Evolutionary conservation across 1,140 invertebrate species (phyloP), one percentile per base, ranked within the genome.

Genomic region (Caligus rogercresseyi): DNA sequence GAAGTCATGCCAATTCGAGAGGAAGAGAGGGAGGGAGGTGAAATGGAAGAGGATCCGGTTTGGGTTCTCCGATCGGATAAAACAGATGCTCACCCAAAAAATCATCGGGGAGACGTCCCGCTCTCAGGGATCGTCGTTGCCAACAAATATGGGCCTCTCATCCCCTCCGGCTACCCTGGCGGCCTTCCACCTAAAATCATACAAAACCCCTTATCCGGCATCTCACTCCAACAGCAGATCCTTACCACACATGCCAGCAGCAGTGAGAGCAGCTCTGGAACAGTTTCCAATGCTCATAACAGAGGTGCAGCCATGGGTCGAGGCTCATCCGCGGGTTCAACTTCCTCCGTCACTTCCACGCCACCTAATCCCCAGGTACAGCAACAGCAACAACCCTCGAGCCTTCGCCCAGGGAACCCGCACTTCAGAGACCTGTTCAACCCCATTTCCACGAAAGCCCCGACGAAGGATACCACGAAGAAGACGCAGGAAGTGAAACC

Each of bases 391-490:
- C 53, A 54, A 20, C 53, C 21, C 53, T n/a, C n/a, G 31, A n/a
- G n/a, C 31, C n/a, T n/a, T 11, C 7, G n/a, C 31, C 31, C 31
- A n/a, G 19, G 24, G 24, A 56, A 20, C 54, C 54, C 14, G 54
- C 54, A 56, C 24, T 56, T 20, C 54, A 56, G 54, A 56, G 54
- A 25, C 19, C 54, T n/a, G 20, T 20, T 56, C 54, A 56, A 56
- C 54, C 20, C 19, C 24, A 31, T 18, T 25, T 60, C 15, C 24
- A 31, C 51, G 57, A 60, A 43, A 60, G 57, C 51, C 57, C 57
- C 25, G 57, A 60, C 16, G 57, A 60, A 25, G 57, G 57, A 18
- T 60, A 60, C 21, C 57, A 60, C 21, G 57, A 60, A 31, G 57
- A 60, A 3, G 57, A 60, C 21, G 20, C 13, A 26, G 57, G 57